Evolutionary conservation across 1,140 invertebrate genomes (phyloP).

Genomic region (Nixonia krombeini): DNA sequence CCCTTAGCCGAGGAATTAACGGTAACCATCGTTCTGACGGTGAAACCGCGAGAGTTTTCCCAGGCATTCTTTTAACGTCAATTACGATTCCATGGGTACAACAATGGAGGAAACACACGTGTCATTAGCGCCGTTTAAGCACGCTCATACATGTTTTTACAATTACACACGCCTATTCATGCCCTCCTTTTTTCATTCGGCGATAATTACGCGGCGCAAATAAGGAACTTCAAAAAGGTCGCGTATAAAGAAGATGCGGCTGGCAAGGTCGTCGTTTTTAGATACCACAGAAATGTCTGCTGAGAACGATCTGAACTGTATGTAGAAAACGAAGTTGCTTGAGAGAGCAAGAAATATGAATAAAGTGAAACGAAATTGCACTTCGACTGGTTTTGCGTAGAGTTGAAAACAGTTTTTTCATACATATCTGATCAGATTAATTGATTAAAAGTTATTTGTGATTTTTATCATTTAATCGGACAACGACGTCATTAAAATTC

Average conservation of each 20-base stretch:
- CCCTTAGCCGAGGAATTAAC: conserved; percentile 30
- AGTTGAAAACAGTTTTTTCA: no score
- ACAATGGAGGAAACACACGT: conserved; percentile 20
- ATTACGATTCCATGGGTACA: conserved; percentile 10
- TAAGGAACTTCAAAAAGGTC: conserved; percentile 20
- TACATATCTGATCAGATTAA: no score
- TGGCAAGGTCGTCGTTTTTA: conserved; percentile 26
- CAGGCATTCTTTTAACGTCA: conserved; percentile 10
- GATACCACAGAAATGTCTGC: conserved; percentile 12
- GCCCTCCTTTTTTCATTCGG: conserved; percentile 9
- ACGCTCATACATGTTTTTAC: conserved; percentile 7
- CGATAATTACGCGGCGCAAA: conserved; percentile 7
- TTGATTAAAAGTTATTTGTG: no score
- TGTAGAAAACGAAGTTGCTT: conserved; percentile 4
- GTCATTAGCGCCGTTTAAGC: conserved; percentile 23
- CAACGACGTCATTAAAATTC: no score
- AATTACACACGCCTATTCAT: conserved; percentile 1
- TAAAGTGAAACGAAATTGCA: conserved; percentile 1
- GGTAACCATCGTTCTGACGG: conserved; percentile 17
- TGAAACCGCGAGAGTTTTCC: conserved; percentile 39
- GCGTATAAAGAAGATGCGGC: conserved; percentile 17
- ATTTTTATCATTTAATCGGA: no score
- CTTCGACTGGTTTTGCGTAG: no score
- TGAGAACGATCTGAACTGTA: not conserved
- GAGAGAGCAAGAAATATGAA: not conserved